Evolutionary conservation across 53 echinoderm and acorn worm species (phyloP), one percentile per base, ranked within the genome.

Genomic region (Holothuria scabra): DNA sequence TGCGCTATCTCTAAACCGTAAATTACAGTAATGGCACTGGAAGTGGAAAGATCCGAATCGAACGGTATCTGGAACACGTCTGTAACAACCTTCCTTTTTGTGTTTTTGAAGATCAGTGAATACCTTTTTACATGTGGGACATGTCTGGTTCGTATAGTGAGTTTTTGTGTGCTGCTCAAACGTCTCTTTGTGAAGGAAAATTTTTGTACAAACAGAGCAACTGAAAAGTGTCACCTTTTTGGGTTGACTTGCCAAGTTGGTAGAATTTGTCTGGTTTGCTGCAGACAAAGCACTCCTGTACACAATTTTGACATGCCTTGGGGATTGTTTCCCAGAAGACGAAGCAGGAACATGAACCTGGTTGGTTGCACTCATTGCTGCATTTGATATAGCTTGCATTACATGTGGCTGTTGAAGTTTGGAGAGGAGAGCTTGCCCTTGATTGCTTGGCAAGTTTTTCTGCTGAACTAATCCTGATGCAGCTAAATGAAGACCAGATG

Each of bases 111-210:
- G 52, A 8, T 52, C 52, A 18, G 52, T 52, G 52, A 52, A 52
- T 52, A 52, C 52, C 52, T 52, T 52, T 16, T 52, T 52, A 58
- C 78, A 78, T 26, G 29, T 58, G 21, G 78, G 29, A 78, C 78
- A 78, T 19, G 70, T 32, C 19, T 70, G 29, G 22, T 25, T 29
- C 4, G 28, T 1, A 59, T 78, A 78, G 78, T 78, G 78, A 29
- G 78, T 57, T 18, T 14, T 13, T 26, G 85, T 59, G 38, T 89
- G 90, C 74, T 89, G 84, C 26, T 85, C 90, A 56, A 69, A 89
- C 25, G 90, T 60, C 74, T 89, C 90, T 72, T 82, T 80, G 28
- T 65, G 80, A 11, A 89, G 84, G 34, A 89, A 89, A 9, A 89
- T 64, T 28, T 81, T 81, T 10, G 82, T 63, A 60, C 82, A 81